Conservation (phyloP, 2,888 invertebrate genomes). For the Hylaea fasciaria region DNA sequence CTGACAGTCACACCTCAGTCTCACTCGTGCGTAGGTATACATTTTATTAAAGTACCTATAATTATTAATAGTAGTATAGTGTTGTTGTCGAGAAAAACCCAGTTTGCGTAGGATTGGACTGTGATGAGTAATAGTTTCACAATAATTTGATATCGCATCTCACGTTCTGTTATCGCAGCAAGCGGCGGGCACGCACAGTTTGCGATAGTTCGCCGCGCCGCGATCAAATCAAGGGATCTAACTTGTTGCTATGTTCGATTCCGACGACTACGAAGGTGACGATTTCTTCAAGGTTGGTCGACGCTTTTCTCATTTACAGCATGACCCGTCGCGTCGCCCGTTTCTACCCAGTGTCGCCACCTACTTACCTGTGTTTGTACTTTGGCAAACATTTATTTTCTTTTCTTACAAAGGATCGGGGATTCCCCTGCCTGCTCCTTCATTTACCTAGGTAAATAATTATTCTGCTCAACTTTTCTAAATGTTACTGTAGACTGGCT, state of each 20-base stretch:
- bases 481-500: too few relatives aligned
- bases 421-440: too few relatives aligned
- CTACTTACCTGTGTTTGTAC: too few relatives aligned
- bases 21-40: too few relatives aligned
- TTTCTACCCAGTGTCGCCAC: too few relatives aligned
- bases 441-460: too few relatives aligned
- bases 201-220: slow-evolving; percentile 7
- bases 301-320: slow-evolving; percentile 6
- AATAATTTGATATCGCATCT: slow-evolving; percentile 8
- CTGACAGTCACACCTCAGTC: too few relatives aligned
- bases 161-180: slow-evolving; percentile 13
- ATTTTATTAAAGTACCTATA: too few relatives aligned
- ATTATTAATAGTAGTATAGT: neutral
- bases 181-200: neutral
- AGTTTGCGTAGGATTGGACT: slow-evolving; percentile 15
- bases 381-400: too few relatives aligned
- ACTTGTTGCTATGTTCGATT: slow-evolving; percentile 45
- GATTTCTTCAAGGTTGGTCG: slow-evolving; percentile 48
- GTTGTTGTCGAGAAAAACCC: slow-evolving; percentile 31
- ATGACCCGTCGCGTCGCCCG: neutral
- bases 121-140: slow-evolving; percentile 35
- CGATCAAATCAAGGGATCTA: slow-evolving; percentile 13
- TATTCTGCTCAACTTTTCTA: too few relatives aligned
- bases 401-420: too few relatives aligned
- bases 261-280: slow-evolving; percentile 38